phyloP scores from a whole-genome alignment of 1,140 invertebrate genomes.

The Apis cerana region DNA sequence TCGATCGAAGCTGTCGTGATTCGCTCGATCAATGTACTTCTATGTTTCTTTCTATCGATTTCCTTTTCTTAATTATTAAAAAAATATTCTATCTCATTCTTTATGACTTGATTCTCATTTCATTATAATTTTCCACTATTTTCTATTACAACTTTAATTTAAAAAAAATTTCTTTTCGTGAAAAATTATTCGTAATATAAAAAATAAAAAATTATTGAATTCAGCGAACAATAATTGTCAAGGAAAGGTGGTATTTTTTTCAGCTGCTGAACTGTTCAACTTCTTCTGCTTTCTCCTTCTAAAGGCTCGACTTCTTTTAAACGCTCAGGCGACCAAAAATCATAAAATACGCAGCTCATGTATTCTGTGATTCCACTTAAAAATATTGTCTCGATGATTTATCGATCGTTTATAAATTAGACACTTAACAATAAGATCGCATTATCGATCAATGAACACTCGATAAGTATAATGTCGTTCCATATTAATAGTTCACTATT shows the following conservation, averaged over 20 bases:
- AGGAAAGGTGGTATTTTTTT: not conserved
- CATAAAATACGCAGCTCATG: not conserved
- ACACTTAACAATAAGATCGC: not conserved
- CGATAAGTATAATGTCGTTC: not conserved
- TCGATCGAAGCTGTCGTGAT: not conserved
- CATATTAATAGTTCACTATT: not conserved
- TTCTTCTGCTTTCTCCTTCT: slow-evolving; percentile 47
- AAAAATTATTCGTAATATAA: no score
- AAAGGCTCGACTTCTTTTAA: slow-evolving; percentile 19
- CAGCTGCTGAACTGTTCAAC: slow-evolving; percentile 17
- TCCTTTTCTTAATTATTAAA: not conserved
- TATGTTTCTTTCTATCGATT: slow-evolving; percentile 12
- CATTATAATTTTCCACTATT: not conserved
- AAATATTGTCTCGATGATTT: not conserved
- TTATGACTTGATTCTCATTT: not conserved
- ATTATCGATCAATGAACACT: not conserved
- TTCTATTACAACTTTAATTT: not conserved
- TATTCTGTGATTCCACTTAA: not conserved
- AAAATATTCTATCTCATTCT: not conserved
- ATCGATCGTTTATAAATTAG: not conserved
- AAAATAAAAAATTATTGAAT: no score
- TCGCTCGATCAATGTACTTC: not conserved
- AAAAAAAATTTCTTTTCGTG: not conserved
- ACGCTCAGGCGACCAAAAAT: slow-evolving; percentile 10
- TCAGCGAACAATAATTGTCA: not conserved